phyloP scores from a whole-genome alignment of 2,888 invertebrate species.

The Anticlea derivata region DNA sequence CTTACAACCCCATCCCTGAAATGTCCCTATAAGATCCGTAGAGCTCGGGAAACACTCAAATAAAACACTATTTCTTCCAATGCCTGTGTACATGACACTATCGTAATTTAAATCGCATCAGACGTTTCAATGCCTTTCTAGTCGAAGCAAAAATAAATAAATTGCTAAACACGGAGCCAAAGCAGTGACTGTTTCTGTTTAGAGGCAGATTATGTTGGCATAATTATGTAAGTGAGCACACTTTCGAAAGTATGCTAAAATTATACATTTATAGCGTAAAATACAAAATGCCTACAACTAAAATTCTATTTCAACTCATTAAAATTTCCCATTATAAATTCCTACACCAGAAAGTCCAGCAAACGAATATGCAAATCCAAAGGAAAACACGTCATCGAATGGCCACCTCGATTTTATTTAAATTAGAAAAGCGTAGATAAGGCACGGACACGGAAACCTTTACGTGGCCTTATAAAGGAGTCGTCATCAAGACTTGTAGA shows the following conservation, averaged over 20 bases:
- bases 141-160: conserved; percentile 16
- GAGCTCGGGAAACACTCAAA: conserved; percentile 51
- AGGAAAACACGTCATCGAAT: conserved; percentile 46
- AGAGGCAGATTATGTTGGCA: too few relatives aligned
- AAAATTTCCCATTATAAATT: conserved; percentile 21
- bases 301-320: conserved; percentile 20
- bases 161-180: background rate
- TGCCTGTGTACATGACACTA: conserved; percentile 42
- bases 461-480: conserved; percentile 57
- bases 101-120: conserved; percentile 43
- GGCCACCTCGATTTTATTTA: conserved; percentile 52
- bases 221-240: too few relatives aligned
- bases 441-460: conserved; percentile 63
- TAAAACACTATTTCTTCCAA: conserved; percentile 49
- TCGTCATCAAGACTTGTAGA: conserved; percentile 61
- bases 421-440: conserved; percentile 61
- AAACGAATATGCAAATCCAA: conserved; percentile 33
- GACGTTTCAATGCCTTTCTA: conserved; percentile 26
- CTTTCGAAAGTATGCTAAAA: background rate
- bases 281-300: background rate
- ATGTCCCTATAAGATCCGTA: conserved; percentile 42
- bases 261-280: background rate
- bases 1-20: conserved; percentile 10
- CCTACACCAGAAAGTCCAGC: conserved; percentile 28
- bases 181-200: background rate